Base-by-base conservation (phyloP, 2,113 vertebrate species). In the Mobula birostris region DNA sequence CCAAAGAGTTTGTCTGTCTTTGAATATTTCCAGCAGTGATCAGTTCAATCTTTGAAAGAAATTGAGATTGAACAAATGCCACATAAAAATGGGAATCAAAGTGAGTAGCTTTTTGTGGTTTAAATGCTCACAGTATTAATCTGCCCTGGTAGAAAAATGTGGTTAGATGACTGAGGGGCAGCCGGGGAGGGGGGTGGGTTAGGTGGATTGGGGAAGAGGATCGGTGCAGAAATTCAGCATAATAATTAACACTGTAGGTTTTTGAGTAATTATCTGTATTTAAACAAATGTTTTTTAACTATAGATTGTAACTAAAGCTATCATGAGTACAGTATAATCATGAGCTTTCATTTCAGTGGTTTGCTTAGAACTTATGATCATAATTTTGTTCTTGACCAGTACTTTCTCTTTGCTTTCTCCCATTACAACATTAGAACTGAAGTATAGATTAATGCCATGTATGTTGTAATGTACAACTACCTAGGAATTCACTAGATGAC, bases 401-500 rank as follows among this genome's bases (percentile, higher is more conserved):
- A 95, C 94, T 94, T 96, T 90, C 61, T 63, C 56, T 87, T 29
- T 29, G 7, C 21, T 9, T 24, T 9, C 40, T 48, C 40, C 48
- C 48, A 9, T 29, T 24, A 85, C 1, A 85, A 7, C 48, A 56
- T 17, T 24, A 61, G 95, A 94, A 94, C 7, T 66, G 32, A 80
- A 79, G 29, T 36, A 12, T 36, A 76, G 95, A 94, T 63, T 94
- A 95, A 66, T 91, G 91, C 66, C 91, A 93, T 68, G 27, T 72
- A 32, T 93, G 70, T 27, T 93, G 70, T 93, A 95, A 95, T 94
- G 95, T 95, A 94, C 94, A 95, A 95, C 96, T 97, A 96, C 14
- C 96, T 97, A 96, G 97, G 97, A 96, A 97, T 96, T 96, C 96
- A 96, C 96, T 97, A 96, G 97, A 96, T 96, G 95, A 96, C 95